Evolutionary conservation across 2,888 invertebrate genomes (phyloP).

Genomic region (Drosophila testacea): DNA sequence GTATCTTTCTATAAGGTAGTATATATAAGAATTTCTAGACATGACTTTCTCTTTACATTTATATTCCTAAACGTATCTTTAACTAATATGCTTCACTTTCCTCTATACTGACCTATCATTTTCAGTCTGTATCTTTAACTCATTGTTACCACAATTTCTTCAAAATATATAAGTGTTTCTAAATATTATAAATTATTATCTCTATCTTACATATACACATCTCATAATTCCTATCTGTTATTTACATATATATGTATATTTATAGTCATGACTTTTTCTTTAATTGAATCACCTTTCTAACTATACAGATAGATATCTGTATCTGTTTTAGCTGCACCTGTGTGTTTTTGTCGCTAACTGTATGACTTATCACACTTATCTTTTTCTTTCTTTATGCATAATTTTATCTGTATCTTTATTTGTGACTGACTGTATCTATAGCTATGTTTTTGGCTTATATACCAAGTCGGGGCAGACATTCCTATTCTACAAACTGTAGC

Average conservation of each 20-base stretch:
- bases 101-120: no score
- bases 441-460: constrained; percentile 24
- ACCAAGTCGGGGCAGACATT: constrained; percentile 9
- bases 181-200: not conserved
- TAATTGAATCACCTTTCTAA: constrained; percentile 9
- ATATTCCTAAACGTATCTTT: no score
- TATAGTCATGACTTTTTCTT: constrained; percentile 3
- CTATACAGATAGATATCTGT: not conserved
- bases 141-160: no score
- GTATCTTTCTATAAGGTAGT: no score
- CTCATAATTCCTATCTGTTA: not conserved
- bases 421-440: constrained; percentile 15
- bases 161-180: no score
- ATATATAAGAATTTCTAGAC: no score
- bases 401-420: constrained; percentile 22
- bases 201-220: not conserved
- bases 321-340: constrained; percentile 12
- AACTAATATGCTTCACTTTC: no score
- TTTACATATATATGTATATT: not conserved
- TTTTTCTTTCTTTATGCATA: constrained; percentile 5
- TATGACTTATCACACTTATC: constrained; percentile 3
- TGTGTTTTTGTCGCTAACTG: constrained; percentile 4
- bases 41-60: no score
- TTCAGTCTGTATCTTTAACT: no score
- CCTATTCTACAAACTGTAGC: constrained; percentile 9